Evolutionary conservation across 2,888 invertebrate species (phyloP), one percentile per base, ranked within the genome.

Genomic region (Entomobrya multifasciata): DNA sequence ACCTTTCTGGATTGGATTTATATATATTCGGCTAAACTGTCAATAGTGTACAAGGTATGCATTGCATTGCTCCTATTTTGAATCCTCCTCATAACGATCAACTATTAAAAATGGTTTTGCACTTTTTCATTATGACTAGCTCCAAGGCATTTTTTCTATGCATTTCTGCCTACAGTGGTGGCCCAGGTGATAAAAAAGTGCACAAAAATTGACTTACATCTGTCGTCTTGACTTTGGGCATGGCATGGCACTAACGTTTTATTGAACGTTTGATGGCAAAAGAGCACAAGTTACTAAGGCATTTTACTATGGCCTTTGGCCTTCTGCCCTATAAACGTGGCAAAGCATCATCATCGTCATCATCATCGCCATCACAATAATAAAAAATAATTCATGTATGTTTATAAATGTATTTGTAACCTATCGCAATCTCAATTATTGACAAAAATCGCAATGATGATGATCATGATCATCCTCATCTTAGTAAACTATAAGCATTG

Each of bases 131-230:
- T 17, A 20, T 70, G 41, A 41, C 44, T 44, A 55, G 36, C 22
- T 20, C 15, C 22, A 49, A 72, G 72, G 27, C 76, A 57, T 36
- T 36, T 76, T 76, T 76, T 76, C 20, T 76, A 36, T 76, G 76
- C 76, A 36, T 55, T 57, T 55, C 57, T 76, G 76, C 74, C 74
- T 74, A 52, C 74, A 36, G 74, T 74, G 15, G 15, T 22, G 72
- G 11, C 36, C n/a, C 3, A 49, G 20, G 8, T 55, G 76, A 41
- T n/a, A 57, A 76, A 65, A 44, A 72, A 72, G 72, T 76, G 76
- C 76, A 76, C 74, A 76, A 57, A 76, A 57, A 76, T 76, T 76
- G 76, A 76, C 57, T 76, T 76, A 76, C 76, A 22, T 57, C 55
- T 76, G 57, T 76, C 41, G 22, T 55, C 20, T 57, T 57, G 57